Evolutionary conservation across 2,888 invertebrate genomes (phyloP), one percentile per base, ranked within the genome.

Genomic region (Ormyrus rosae): DNA sequence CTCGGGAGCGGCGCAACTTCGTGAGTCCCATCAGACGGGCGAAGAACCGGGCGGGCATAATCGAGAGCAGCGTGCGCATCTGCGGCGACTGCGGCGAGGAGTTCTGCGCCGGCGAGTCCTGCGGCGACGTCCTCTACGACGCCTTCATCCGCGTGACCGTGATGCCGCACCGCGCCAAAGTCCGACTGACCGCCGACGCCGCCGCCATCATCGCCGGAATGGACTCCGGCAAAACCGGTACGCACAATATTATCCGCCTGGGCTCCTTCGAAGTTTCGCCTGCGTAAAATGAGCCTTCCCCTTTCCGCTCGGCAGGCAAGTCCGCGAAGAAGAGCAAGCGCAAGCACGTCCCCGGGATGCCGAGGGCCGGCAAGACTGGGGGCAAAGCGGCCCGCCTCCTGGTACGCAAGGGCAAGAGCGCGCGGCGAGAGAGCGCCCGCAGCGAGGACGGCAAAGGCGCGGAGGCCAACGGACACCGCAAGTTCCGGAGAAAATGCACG

Each of bases 31-130:
- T 94, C 90, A 93, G 94, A 86, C 95, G 95, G 87, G 94, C 93
- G n/a, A 97, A 97, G 91, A 96, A 96, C 88, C 95, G 96, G 83
- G 94, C 96, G 0, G 96, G 96, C 11, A 95, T 96, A 79, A 93
- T 96, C 50, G 96, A 96, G 90, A 95, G 95, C 45, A 93, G 95
- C 84, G 93, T 95, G 53, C 92, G 95, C 74, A 94, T 95, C 73
- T 97, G 97, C 89, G 90, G 92, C 0, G 96, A 96, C 88, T 97
- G 97, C 86, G 95, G 95, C 6, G 96, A 96, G 90, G 97, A 97
- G 91, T 95, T 96, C 91, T 97, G 97, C 90, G 84, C 86, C 88
- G 93, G 93, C n/a, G 91, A 91, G 84, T 88, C 89, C 63, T 94
- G 94, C 85, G 91, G 91, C 46, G 92, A 93, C 79, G 92, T 93